A percentile compares a stretch with the other conserved stretches of the same genome.
phyloP scores from a whole-genome alignment of 2,888 invertebrate species.

The Therioaphis trifolii region DNA sequence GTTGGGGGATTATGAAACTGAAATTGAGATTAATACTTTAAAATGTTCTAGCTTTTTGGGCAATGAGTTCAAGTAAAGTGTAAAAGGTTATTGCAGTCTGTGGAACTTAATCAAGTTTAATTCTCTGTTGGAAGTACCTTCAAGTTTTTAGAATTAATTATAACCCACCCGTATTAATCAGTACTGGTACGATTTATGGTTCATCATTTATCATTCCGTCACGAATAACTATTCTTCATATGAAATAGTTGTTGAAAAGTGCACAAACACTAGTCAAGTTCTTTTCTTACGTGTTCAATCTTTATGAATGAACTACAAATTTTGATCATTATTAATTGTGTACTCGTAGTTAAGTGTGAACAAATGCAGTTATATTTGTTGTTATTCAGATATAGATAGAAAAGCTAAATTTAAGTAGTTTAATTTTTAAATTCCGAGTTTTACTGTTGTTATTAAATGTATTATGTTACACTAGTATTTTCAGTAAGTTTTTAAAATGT shows the following conservation, averaged over 20 bases:
- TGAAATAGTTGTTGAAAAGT: not conserved
- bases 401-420: no score
- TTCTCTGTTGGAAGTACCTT: not conserved
- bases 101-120: not conserved
- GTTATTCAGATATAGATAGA: no score
- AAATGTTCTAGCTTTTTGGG: not conserved
- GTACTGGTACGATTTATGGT: not conserved
- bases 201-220: not conserved
- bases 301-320: no score
- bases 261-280: not conserved
- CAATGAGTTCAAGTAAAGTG: not conserved
- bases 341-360: no score
- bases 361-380: no score
- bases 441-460: no score
- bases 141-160: slow-evolving; percentile 4
- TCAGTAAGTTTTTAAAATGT: no score
- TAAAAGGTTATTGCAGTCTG: not conserved
- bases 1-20: not conserved
- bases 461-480: no score
- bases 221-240: no score
- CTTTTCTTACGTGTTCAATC: no score
- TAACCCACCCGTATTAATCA: not conserved
- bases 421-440: no score
- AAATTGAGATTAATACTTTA: slow-evolving; percentile 10
- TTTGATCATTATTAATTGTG: no score